Base-by-base conservation (phyloP, 1,140 invertebrate species). In the Trialeurodes vaporariorum region DNA sequence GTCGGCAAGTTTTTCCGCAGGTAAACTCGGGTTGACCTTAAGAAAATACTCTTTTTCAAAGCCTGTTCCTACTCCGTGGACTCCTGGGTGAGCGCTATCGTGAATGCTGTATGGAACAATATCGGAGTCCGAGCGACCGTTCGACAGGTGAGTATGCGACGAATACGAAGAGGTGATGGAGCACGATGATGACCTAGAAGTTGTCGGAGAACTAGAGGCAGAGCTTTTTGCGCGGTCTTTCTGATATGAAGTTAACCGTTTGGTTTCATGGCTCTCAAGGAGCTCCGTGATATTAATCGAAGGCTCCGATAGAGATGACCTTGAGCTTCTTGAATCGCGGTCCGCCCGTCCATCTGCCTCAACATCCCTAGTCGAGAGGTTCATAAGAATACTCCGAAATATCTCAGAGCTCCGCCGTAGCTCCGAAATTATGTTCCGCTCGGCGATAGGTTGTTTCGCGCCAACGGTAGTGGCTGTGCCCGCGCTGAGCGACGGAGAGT, bases 341-440 rank as follows among this genome's bases (percentile, higher is more conserved):
- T 25, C 65, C 22, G 69, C 68, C 61, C 72, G 70, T 26, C 66
- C 67, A 25, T 71, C 68, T 12, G 65, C n/a, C 58, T 72, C 72
- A 25, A 71, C 72, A 58, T 79, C 76, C 61, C 73, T 72, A 62
- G 74, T 75, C 22, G 78, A 78, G 61, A 80, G 72, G 63, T 78
- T 79, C 13, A 79, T 70, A 0, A 80, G 67, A 60, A 80, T 80
- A 61, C 77, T 77, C 34, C 78, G 75, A 68, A 79, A 79, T 23
- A 80, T 78, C 68, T 80, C 79, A 40, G 77, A 78, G 62, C 78
- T 79, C 34, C 78, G 71, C 9, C 79, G 68, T 59, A 80, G 71
- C 67, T 80, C 78, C 21, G 76, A 75, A 71, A 80, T 78, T 25
- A 80, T 77, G 64, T 73, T 73, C 24, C 73, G 70, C 59, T 75